Evolutionary conservation across 2,888 invertebrate genomes (phyloP).

Genomic region (Drosophila nr. fundita): DNA sequence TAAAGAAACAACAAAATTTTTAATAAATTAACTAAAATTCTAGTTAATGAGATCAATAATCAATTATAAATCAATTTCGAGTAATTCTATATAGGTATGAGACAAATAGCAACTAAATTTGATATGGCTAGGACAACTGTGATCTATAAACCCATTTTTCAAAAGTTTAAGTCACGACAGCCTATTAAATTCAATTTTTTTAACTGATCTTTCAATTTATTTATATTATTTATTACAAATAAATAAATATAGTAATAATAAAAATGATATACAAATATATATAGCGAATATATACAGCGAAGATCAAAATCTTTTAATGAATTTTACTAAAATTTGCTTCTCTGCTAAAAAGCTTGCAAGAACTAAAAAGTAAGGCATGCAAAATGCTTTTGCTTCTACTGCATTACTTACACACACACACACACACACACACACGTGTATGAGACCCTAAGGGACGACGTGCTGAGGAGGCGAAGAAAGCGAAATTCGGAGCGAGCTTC

Average conservation of each 20-base stretch:
- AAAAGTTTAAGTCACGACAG: not conserved
- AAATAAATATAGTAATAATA: not conserved
- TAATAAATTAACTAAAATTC: not conserved
- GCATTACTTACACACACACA: not conserved
- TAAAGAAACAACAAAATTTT: not conserved
- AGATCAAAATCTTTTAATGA: not conserved
- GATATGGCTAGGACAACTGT: not conserved
- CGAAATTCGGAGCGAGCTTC: conserved; percentile 3
- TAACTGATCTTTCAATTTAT: conserved; percentile 8
- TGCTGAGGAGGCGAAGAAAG: conserved; percentile 30
- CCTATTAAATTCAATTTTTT: not conserved
- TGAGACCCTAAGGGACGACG: conserved; percentile 6
- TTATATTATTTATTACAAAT: not conserved
- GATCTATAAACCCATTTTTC: not conserved
- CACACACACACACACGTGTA: not conserved
- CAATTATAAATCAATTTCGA: not conserved
- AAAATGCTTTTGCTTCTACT: conserved; percentile 11
- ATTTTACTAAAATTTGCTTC: not conserved
- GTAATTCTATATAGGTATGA: not conserved
- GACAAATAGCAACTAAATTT: not conserved
- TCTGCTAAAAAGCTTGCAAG: not conserved
- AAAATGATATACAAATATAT: not conserved
- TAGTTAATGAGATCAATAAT: not conserved
- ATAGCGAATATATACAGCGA: too few relatives aligned
- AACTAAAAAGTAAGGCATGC: not conserved